These are phyloP conservation scores for Linurgus olivaceus DNA, from an alignment of 2,797 vertebrate genomes.

Conservation along the genomic window DNA sequence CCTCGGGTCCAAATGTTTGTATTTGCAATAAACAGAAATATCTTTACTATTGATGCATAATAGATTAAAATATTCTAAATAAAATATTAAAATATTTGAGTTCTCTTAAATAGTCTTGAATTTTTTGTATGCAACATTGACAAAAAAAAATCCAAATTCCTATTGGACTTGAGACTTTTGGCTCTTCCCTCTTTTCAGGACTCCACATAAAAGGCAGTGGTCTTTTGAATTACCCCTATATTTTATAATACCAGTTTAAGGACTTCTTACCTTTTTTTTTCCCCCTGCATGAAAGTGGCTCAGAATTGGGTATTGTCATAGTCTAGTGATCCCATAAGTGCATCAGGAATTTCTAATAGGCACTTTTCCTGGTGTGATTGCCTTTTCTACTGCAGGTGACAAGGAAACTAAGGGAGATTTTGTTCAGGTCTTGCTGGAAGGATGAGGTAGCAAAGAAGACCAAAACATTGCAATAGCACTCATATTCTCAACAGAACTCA, in stretches of 20 bases:
- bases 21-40: neutral
- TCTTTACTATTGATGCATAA: neutral
- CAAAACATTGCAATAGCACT: neutral
- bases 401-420: neutral
- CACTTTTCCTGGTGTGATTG: neutral
- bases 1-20: rapidly evolving
- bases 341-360: neutral
- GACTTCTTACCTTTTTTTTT: neutral
- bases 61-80: neutral
- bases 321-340: neutral
- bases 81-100: too few species aligned
- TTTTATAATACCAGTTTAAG: neutral
- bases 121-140: neutral
- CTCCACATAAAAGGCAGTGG: neutral
- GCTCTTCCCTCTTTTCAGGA: neutral
- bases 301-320: neutral
- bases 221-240: neutral
- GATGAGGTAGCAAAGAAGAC: neutral
- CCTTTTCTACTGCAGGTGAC: neutral
- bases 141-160: neutral
- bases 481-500: neutral
- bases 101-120: neutral
- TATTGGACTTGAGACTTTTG: neutral
- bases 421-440: neutral
- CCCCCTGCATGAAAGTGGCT: neutral